Evolutionary conservation across 2,888 invertebrate species (phyloP), one percentile per base, ranked within the genome.

Genomic region (Cephus runcator): DNA sequence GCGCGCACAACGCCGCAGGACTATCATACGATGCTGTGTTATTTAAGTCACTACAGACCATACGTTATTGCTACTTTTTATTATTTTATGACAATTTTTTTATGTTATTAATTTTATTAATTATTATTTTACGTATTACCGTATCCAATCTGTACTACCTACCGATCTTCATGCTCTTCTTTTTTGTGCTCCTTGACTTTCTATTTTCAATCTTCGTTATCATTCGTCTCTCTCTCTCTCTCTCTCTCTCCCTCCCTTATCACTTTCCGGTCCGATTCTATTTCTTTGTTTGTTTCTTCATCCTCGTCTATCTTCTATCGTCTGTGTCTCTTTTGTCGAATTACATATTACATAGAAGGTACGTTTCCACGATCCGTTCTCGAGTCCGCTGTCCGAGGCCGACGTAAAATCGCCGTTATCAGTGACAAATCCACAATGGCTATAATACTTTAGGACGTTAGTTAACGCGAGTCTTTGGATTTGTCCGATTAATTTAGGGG

Each of bases 81-180:
- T 90, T 89, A 90, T 90, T 90, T 90, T 90, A 90, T 89, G 84
- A 88, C 87, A 83, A 88, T 88, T 88, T 88, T 84, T 83, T 88
- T 86, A 89, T 90, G 91, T 91, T 91, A 90, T 90, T 91, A 91
- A 91, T 90, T 89, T 91, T 90, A 90, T 91, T 90, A 87, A 82
- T 77, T 88, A 88, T 85, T 82, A 87, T 86, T 88, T 88, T 87
- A 86, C 87, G 85, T 86, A 82, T 84, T 86, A 88, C 83, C 84
- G 15, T 40, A 56, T 56, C 56, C 56, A 56, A 56, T 23, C 56
- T 56, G 56, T 56, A 56, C 23, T 56, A 56, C 56, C 56, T 23
- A 56, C 56, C 56, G 40, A 56, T 23, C 40, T 56, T 56, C 6
- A 56, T 23, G 56, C 56, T 23, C 56, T 56, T 56, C 23, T 23